Conservation (phyloP, 1,140 invertebrate genomes). For the Trichogramma pretiosum region DNA sequence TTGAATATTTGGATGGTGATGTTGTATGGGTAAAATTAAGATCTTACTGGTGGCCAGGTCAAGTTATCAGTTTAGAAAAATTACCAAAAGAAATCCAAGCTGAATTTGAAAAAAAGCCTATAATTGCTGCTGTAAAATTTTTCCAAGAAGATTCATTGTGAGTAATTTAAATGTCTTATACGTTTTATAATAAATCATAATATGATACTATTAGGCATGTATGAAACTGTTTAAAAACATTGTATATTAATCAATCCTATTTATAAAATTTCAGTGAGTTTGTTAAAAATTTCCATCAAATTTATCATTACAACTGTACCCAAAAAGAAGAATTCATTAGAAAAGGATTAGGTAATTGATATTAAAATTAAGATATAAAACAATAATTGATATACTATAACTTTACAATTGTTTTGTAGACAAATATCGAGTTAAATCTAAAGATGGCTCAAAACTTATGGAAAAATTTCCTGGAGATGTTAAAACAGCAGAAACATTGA, state of each 20-base stretch:
- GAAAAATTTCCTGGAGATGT: slow-evolving; percentile 68
- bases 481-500: slow-evolving; percentile 56
- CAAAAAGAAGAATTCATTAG: slow-evolving; percentile 71
- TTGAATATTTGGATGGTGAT: slow-evolving; percentile 60
- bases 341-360: slow-evolving; percentile 60
- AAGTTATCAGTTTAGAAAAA: slow-evolving; percentile 56
- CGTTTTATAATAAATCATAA: no score
- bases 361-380: slow-evolving; percentile 28
- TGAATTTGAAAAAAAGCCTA: slow-evolving; percentile 56
- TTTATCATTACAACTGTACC: slow-evolving; percentile 66
- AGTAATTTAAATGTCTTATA: slow-evolving; percentile 40
- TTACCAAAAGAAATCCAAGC: slow-evolving; percentile 52
- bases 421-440: slow-evolving; percentile 50
- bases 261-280: slow-evolving; percentile 57
- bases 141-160: slow-evolving; percentile 74
- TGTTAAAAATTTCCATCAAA: slow-evolving; percentile 60
- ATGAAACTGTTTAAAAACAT: no score
- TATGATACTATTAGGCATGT: no score
- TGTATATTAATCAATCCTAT: slow-evolving; percentile 20
- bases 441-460: slow-evolving; percentile 50
- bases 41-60: slow-evolving; percentile 69
- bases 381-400: neutral
- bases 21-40: slow-evolving; percentile 75
- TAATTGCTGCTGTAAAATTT: slow-evolving; percentile 70
- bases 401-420: slow-evolving; percentile 36